These are phyloP conservation scores for Sinelater perroti DNA, from an alignment of 2,888 invertebrate species.

Conservation along the genomic window DNA sequence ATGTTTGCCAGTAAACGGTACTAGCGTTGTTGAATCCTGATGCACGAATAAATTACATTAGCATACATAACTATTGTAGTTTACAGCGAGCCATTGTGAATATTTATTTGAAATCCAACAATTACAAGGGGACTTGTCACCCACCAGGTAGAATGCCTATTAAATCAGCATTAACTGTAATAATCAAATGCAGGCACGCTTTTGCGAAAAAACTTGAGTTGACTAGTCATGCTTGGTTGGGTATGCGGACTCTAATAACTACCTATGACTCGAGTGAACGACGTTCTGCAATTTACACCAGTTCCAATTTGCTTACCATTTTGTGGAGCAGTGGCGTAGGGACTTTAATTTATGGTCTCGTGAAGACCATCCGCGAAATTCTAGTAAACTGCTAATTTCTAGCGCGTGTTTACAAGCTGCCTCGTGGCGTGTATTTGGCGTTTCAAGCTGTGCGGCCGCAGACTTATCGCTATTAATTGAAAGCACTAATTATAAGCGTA, in stretches of 20 bases:
- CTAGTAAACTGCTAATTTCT: no score
- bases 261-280: constrained; percentile 30
- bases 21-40: background rate
- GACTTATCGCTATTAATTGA: no score
- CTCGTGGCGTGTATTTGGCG: no score
- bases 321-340: background rate
- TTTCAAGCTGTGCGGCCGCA: no score
- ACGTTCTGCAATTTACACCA: constrained; percentile 41
- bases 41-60: background rate
- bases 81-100: constrained; percentile 2
- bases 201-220: constrained; percentile 12
- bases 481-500: no score
- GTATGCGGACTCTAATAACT: constrained; percentile 43
- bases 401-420: no score
- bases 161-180: constrained; percentile 30
- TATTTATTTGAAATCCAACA: constrained; percentile 14
- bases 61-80: background rate
- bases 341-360: background rate
- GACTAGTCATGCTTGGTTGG: constrained; percentile 40
- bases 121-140: constrained; percentile 20
- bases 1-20: no score
- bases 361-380: no score
- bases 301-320: constrained; percentile 24
- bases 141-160: constrained; percentile 19
- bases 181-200: constrained; percentile 23